Evolutionary conservation across 2,888 invertebrate species (phyloP), one percentile per base, ranked within the genome.

Genomic region (Lasioglossum zephyrum): DNA sequence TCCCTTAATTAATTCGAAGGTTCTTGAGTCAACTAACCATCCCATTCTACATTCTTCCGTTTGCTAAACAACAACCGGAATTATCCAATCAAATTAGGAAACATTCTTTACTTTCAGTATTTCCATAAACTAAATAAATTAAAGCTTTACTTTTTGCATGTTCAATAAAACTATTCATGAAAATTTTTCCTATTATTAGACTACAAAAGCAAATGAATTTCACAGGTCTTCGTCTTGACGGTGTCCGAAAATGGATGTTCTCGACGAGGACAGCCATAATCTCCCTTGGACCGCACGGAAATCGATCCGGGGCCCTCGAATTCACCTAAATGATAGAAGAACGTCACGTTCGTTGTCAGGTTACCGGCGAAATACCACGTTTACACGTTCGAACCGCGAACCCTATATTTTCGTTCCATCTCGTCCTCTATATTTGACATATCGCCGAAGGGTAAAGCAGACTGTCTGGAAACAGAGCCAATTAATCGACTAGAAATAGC

Each of bases 341-440:
- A 86, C 90, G 93, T 93, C 93, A 92, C 91, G 92, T 93, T 90
- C 86, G 84, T 91, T 93, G 93, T 93, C 93, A 93, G 90, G 91
- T 93, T 91, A 91, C 75, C 80, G 80, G 49, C 47, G 86, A 87
- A 84, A 77, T 63, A 75, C 82, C 84, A 81, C 89, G 91, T 89
- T 91, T 86, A 85, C 91, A 88, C 82, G 85, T 87, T 89, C 85
- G 85, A 91, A 81, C 89, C 77, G 41, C n/a, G 39, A 26, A 5
- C 57, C 11, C 0, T 41, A 5, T 70, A 41, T 41, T 39, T 70
- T 70, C 41, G n/a, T 70, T n/a, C 18, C 18, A 18, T 16, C 57
- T 22, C 73, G 53, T 41, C 47, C 63, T 74, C 77, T 53, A 18
- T 74, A 57, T 77, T 73, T 53, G 73, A 76, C 83, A 77, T 83